Evolutionary conservation across 2,888 invertebrate genomes (phyloP).

Genomic region (Mythimna ferrago): DNA sequence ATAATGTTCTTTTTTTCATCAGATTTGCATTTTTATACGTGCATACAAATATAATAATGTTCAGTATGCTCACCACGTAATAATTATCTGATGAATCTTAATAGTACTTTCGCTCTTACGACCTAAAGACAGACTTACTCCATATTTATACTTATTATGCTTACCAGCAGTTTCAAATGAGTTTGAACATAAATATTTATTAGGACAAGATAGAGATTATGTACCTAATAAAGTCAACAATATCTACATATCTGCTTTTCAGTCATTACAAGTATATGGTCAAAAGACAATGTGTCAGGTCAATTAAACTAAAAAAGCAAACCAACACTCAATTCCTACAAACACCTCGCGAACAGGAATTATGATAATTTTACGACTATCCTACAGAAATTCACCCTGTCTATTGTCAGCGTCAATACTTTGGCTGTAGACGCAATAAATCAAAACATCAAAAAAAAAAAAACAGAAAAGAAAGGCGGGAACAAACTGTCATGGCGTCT

Average conservation of each 20-base stretch:
- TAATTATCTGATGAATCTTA: slow-evolving; percentile 50
- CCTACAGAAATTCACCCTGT: slow-evolving; percentile 29
- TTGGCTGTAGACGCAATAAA: slow-evolving; percentile 59
- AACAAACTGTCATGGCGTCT: slow-evolving; percentile 63
- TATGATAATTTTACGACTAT: slow-evolving; percentile 28
- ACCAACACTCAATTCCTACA: not conserved
- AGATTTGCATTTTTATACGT: slow-evolving; percentile 54
- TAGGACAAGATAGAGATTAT: slow-evolving; percentile 11
- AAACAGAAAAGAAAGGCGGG: slow-evolving; percentile 43
- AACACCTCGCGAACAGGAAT: slow-evolving; percentile 33
- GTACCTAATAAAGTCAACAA: slow-evolving; percentile 12
- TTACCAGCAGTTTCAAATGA: slow-evolving; percentile 27
- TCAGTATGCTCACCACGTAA: slow-evolving; percentile 35
- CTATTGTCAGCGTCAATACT: slow-evolving; percentile 45
- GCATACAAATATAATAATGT: slow-evolving; percentile 24
- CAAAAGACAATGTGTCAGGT: slow-evolving; percentile 11
- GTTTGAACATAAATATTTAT: slow-evolving; percentile 28
- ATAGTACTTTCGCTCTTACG: slow-evolving; percentile 54
- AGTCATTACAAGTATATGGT: slow-evolving; percentile 15
- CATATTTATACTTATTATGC: no score
- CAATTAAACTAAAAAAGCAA: slow-evolving; percentile 30
- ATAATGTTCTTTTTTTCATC: slow-evolving; percentile 20
- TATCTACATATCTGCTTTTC: slow-evolving; percentile 8
- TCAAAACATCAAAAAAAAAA: slow-evolving; percentile 56
- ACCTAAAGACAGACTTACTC: slow-evolving; percentile 16